Percentiles rank a stretch among this genome's conserved stretches.
Evolutionary conservation across 2,797 vertebrate genomes (phyloP).

Genomic region (Octomys mimax): DNA sequence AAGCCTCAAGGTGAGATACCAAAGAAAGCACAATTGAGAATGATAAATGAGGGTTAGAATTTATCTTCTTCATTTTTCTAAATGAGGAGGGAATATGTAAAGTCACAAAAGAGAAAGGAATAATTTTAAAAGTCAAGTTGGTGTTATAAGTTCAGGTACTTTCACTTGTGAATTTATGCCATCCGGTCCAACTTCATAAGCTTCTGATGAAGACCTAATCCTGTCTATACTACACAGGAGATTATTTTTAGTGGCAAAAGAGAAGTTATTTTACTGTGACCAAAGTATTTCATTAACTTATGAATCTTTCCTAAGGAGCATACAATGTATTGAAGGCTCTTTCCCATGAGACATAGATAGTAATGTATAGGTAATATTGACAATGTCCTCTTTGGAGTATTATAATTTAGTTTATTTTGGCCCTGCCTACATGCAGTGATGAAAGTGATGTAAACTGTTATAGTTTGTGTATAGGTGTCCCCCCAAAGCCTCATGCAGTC

Average conservation of each 20-base stretch:
- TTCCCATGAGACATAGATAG: not conserved
- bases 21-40: conserved; percentile 1
- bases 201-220: conserved; percentile 18
- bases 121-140: not conserved
- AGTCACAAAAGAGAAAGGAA: not conserved
- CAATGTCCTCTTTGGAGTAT: not conserved
- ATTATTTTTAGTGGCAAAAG: conserved; percentile 51
- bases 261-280: conserved; percentile 31
- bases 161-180: not conserved
- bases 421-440: not conserved
- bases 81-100: not conserved
- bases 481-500: too few relatives aligned
- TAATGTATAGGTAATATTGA: not conserved
- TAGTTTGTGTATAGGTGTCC: too few relatives aligned
- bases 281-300: conserved; percentile 55
- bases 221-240: not conserved
- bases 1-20: not conserved
- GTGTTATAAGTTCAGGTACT: not conserved
- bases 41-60: not conserved
- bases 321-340: not conserved
- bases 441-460: not conserved
- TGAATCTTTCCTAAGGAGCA: not conserved
- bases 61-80: not conserved
- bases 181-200: not conserved
- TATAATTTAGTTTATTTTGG: conserved; percentile 16